Base-by-base conservation (phyloP, 2,797 vertebrate species). In the Amphiprion clarkii region DNA sequence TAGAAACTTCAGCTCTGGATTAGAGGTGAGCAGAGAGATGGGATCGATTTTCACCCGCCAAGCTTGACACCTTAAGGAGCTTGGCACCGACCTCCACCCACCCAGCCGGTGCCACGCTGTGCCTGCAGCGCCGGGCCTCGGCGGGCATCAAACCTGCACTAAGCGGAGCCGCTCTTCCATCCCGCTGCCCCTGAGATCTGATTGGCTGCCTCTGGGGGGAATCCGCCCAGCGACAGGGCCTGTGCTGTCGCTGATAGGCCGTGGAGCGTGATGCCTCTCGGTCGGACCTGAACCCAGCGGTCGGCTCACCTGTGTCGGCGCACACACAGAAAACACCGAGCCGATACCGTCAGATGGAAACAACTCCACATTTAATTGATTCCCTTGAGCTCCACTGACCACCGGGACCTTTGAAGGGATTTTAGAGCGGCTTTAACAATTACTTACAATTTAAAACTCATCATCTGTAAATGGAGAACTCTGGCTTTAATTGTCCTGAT, bases 141-240 rank as follows among this genome's bases (percentile, higher is more conserved):
- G 79, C 78, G 81, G 83, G 89, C 86, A 90, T 89, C 88, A 89
- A 90, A 93, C 87, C 88, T 85, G 85, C 85, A 89, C 90, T 93
- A 91, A 92, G 90, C 72, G 86, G 76, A 88, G 62, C 70, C 36
- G 36, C 71, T 92, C 85, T 89, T 93, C 90, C 87, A 8, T 79
- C 62, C 79, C 62, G 48, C 79, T 90, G 85, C 85, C 75, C 74
- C 77, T 12, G 33, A 51, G 52, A 78, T 80, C 73, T 84, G 86
- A 93, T 92, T 89, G 88, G 91, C 72, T 64, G 83, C 85, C 85
- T 86, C 86, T 67, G 72, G 87, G 86, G 33, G 84, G 39, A 52
- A 44, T 83, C 82, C 78, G 33, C 87, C 86, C 74, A 61, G 84
- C n/a, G 81, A 91, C 86, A 88, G 67, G 60, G 78, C 69, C 90